Conservation (phyloP, 2,113 vertebrate species). For the Larimichthys polyactis region DNA sequence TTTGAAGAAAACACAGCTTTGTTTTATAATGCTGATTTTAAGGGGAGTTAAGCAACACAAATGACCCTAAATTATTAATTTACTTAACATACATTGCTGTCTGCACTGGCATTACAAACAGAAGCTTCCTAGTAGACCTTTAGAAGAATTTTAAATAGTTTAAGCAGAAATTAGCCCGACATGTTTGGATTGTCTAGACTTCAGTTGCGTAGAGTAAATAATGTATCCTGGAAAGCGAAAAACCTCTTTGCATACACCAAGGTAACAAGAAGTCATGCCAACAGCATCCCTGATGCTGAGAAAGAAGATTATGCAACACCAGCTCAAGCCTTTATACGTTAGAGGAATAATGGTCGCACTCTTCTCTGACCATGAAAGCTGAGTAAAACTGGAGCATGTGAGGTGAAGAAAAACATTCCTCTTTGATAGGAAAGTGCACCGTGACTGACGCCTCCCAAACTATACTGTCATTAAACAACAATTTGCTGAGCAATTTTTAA, state of each 20-base stretch:
- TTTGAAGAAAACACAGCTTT: slow-evolving; percentile 45
- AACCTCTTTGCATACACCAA: slow-evolving; percentile 72
- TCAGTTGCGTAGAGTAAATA: slow-evolving; percentile 62
- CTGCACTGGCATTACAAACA: background rate
- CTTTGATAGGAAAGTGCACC: slow-evolving; percentile 22
- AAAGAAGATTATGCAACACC: slow-evolving; percentile 76
- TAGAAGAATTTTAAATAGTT: slow-evolving; percentile 19
- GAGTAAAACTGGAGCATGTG: slow-evolving; percentile 56
- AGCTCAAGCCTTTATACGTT: slow-evolving; percentile 61
- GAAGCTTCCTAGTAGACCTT: background rate
- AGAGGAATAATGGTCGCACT: slow-evolving; percentile 71
- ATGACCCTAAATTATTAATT: slow-evolving; percentile 28
- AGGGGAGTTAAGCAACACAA: background rate
- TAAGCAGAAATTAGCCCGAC: slow-evolving; percentile 16
- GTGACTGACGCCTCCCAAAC: slow-evolving; percentile 59
- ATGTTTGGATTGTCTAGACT: slow-evolving; percentile 23
- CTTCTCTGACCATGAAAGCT: slow-evolving; percentile 63
- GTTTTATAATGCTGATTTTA: slow-evolving; percentile 26
- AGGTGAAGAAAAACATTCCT: slow-evolving; percentile 48
- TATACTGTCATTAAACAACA: slow-evolving; percentile 56
- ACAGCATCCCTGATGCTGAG: slow-evolving; percentile 61
- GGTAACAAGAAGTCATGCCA: slow-evolving; percentile 70
- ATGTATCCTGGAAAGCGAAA: slow-evolving; percentile 54
- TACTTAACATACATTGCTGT: background rate
- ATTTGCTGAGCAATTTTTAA: slow-evolving; percentile 58